Evolutionary conservation across 2,113 vertebrate genomes (phyloP).

Genomic region (Mirza zaza): DNA sequence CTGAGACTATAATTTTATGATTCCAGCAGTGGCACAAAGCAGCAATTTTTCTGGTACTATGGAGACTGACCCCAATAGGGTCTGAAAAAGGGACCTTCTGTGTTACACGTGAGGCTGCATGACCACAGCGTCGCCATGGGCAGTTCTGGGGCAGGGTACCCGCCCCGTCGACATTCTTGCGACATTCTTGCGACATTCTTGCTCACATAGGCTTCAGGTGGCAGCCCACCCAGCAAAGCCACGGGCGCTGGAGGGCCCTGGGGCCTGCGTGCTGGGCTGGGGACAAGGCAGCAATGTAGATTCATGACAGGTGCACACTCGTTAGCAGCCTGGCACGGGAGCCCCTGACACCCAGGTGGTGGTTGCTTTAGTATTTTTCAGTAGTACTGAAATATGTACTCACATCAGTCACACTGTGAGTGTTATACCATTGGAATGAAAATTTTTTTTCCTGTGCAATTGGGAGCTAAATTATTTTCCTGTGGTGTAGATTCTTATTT

Average conservation of each 20-base stretch:
- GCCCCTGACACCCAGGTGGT: accelerated
- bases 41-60: accelerated
- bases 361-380: background rate
- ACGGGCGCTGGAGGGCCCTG: accelerated
- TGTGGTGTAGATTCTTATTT: background rate
- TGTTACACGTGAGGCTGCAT: accelerated
- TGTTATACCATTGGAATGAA: background rate
- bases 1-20: background rate
- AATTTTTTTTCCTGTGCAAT: background rate
- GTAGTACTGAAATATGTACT: background rate
- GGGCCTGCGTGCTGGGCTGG: background rate
- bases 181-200: background rate
- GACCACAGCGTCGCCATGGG: accelerated
- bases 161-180: background rate
- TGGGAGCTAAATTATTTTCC: background rate
- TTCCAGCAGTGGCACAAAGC: background rate
- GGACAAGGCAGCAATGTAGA: background rate
- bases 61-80: background rate
- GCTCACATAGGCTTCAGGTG: accelerated
- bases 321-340: background rate
- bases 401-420: accelerated
- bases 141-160: accelerated
- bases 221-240: background rate
- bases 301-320: background rate
- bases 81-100: background rate